phyloP scores from a whole-genome alignment of 2,888 invertebrate species.

The Adelphocoris suturalis region DNA sequence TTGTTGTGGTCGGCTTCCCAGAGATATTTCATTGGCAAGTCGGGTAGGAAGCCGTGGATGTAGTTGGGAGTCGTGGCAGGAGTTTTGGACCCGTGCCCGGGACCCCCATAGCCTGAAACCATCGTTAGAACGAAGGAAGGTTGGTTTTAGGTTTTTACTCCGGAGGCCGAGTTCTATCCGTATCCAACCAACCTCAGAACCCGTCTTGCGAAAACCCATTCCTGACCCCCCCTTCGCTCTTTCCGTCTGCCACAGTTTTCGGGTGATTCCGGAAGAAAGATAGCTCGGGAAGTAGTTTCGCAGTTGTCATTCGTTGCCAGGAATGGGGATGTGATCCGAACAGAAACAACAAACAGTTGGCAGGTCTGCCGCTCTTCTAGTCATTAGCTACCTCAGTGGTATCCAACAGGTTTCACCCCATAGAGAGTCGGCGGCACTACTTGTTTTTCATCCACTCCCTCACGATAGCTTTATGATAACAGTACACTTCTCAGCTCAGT shows the following conservation, averaged over 20 bases:
- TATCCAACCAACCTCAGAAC: too few species aligned
- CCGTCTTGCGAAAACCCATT: constrained; percentile 2
- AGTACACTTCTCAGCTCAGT: too few species aligned
- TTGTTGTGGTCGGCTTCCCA: constrained; percentile 65
- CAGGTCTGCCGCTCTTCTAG: too few species aligned
- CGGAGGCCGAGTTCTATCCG: neutral
- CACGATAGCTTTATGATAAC: too few species aligned
- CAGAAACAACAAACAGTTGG: too few species aligned
- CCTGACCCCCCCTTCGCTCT: neutral
- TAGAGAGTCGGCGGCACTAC: too few species aligned
- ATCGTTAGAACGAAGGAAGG: constrained; percentile 20
- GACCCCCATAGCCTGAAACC: constrained; percentile 32
- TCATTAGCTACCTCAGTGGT: too few species aligned
- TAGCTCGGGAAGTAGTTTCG: neutral
- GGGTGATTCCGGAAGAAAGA: constrained; percentile 5
- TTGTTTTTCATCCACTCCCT: too few species aligned
- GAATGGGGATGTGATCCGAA: too few species aligned
- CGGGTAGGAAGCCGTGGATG: neutral
- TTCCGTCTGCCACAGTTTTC: too few species aligned
- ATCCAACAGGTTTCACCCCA: too few species aligned
- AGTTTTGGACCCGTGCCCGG: constrained; percentile 43
- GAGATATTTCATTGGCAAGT: constrained; percentile 67
- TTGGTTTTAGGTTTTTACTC: constrained; percentile 54
- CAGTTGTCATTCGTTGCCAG: too few species aligned
- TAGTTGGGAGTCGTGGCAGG: neutral